Base-by-base conservation (phyloP, 2,797 vertebrate species). In the Semotilus atromaculatus region DNA sequence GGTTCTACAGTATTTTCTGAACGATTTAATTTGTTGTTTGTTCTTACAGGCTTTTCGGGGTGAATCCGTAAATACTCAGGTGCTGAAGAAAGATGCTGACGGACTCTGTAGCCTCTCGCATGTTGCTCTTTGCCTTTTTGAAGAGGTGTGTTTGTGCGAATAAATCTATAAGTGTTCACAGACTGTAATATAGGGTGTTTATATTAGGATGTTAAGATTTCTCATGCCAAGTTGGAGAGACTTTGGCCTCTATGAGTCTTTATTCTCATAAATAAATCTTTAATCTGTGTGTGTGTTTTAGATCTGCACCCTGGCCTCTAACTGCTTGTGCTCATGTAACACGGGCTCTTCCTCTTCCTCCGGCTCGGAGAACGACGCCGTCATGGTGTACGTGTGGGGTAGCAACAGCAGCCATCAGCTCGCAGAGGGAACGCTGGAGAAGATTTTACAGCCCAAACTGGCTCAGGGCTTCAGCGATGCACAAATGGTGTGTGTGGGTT, bases 351-450 rank as follows among this genome's bases (percentile, higher is more conserved):
- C 90, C 36, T 90, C 90, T 23, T 88, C 92, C 60, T 85, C 93
- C 1, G 91, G 91, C n/a, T 77, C 88, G 23, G 94, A 96, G 82
- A 90, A 83, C 1, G 95, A 96, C 58, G 83, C 91, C 0, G 92
- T 96, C 55, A 91, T 94, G 93, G 96, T 96, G 88, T 96, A 96
- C 58, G 96, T 96, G 79, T 96, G 95, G 95, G 96, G 96, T 82
- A 96, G 96, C 92, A 96, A 96, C 93, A 96, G 96, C 91, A 96
- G 95, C 87, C 96, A 96, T 91, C 96, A 96, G 90, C 93, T 96
- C 83, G 96, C 96, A n/a, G 96, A 96, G 88, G 96, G 96, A 87
- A 96, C 95, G 0, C 93, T 96, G 88, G 96, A 96, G 92, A 96
- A 96, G 92, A 96, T 96, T 87, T 90, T 96, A 82, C 92, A 96